phyloP scores from a whole-genome alignment of 2,888 invertebrate species.

The Limnephilus lunatus region DNA sequence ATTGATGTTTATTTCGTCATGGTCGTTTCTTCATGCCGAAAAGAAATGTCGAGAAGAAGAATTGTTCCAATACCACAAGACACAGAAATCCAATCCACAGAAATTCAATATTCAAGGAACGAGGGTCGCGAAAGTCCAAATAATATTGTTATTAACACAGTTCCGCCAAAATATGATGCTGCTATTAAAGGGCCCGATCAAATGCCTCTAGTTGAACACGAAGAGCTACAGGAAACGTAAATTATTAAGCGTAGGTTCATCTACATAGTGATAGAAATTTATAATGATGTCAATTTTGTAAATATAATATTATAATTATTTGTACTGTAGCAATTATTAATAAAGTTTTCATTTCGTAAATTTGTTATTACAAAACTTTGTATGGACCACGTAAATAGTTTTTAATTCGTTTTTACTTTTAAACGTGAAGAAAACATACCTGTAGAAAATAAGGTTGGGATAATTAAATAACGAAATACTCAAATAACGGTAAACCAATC shows the following conservation, averaged over 20 bases:
- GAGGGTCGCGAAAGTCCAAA: neutral
- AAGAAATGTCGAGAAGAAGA: neutral
- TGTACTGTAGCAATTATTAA: too few species aligned
- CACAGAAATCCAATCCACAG: neutral
- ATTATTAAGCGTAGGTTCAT: neutral
- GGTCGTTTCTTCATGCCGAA: neutral
- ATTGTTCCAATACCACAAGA: neutral
- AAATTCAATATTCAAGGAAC: neutral
- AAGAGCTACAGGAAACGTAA: neutral
- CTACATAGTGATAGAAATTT: neutral
- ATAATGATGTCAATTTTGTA: too few species aligned
- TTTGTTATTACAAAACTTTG: too few species aligned
- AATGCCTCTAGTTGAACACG: neutral
- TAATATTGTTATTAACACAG: neutral
- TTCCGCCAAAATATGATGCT: neutral
- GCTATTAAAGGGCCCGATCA: neutral
- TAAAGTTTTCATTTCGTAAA: too few species aligned
- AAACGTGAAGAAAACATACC: too few species aligned
- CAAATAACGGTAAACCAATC: too few species aligned
- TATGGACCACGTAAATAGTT: too few species aligned
- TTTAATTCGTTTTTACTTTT: too few species aligned
- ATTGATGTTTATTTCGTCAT: neutral
- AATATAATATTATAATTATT: too few species aligned
- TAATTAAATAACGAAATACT: too few species aligned
- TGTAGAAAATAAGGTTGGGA: too few species aligned